Conservation (phyloP, 2,888 invertebrate species). For the Salpingus planirostris region DNA sequence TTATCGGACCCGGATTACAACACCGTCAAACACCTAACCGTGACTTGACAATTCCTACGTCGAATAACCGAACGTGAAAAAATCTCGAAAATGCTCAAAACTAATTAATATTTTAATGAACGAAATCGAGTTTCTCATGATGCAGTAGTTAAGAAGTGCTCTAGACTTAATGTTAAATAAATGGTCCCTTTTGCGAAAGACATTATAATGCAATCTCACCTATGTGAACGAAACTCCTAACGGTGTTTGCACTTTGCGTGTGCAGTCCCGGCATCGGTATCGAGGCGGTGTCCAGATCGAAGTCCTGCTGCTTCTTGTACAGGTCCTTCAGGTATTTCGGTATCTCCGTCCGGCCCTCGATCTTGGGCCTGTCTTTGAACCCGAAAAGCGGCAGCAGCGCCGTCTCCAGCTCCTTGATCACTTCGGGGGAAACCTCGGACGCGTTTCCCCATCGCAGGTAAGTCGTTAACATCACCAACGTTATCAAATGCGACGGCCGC, state of each 20-base stretch:
- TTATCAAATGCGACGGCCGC: too few species aligned
- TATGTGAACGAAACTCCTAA: slow-evolving; percentile 73
- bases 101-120: too few species aligned
- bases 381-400: slow-evolving; percentile 56
- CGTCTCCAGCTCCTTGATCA: slow-evolving; percentile 47
- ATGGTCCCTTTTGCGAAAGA: too few species aligned
- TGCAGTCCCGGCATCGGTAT: slow-evolving; percentile 59
- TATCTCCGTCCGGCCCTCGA: slow-evolving; percentile 47
- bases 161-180: too few species aligned
- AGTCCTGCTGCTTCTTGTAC: slow-evolving; percentile 60
- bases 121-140: too few species aligned
- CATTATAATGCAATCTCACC: slow-evolving; percentile 50
- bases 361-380: slow-evolving; percentile 47
- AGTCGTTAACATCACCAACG: too few species aligned
- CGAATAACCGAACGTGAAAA: too few species aligned
- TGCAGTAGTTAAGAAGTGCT: too few species aligned
- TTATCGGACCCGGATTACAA: too few species aligned
- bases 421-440: slow-evolving; percentile 28
- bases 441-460: slow-evolving; percentile 25
- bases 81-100: too few species aligned
- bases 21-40: too few species aligned
- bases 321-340: slow-evolving; percentile 75
- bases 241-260: slow-evolving; percentile 74
- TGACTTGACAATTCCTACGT: too few species aligned
- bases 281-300: slow-evolving; percentile 53